A percentile compares a stretch with the other conserved stretches of the same genome.
These are phyloP conservation scores for Xenopus borealis DNA, from an alignment of 2,113 vertebrate species.

Conservation along the genomic window DNA sequence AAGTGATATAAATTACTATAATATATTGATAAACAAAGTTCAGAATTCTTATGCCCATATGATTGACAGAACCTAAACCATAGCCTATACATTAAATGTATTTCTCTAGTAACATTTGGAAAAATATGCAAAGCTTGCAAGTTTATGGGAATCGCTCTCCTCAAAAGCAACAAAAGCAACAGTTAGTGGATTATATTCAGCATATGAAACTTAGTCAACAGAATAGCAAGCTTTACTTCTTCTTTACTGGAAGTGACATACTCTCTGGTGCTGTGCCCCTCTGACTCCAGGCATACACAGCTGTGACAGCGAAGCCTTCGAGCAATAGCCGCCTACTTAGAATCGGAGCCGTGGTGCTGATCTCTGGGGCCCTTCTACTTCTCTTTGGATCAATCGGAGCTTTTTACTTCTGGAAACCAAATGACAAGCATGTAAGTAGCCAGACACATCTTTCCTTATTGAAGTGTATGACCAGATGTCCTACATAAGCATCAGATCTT, in stretches of 20 bases:
- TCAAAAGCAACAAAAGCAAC: too few relatives aligned
- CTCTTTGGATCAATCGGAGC: constrained; percentile 80
- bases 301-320: constrained; percentile 55
- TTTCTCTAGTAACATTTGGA: too few relatives aligned
- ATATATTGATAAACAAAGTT: too few relatives aligned
- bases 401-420: constrained; percentile 86
- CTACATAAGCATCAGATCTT: not conserved
- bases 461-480: not conserved
- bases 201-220: too few relatives aligned
- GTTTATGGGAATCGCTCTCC: too few relatives aligned
- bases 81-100: too few relatives aligned
- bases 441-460: not conserved
- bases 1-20: too few relatives aligned
- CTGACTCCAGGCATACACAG: constrained; percentile 64
- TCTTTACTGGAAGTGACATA: not conserved
- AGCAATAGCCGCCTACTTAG: constrained; percentile 69
- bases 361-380: constrained; percentile 75
- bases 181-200: too few relatives aligned
- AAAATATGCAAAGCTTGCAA: too few relatives aligned
- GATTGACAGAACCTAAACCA: too few relatives aligned
- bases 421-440: constrained; percentile 76
- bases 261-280: not conserved
- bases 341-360: constrained; percentile 72
- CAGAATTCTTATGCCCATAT: too few relatives aligned
- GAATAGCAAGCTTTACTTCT: too few relatives aligned